These are phyloP conservation scores for Muschampia plurimacula DNA, from an alignment of 2,888 invertebrate genomes.

Conservation along the genomic window DNA sequence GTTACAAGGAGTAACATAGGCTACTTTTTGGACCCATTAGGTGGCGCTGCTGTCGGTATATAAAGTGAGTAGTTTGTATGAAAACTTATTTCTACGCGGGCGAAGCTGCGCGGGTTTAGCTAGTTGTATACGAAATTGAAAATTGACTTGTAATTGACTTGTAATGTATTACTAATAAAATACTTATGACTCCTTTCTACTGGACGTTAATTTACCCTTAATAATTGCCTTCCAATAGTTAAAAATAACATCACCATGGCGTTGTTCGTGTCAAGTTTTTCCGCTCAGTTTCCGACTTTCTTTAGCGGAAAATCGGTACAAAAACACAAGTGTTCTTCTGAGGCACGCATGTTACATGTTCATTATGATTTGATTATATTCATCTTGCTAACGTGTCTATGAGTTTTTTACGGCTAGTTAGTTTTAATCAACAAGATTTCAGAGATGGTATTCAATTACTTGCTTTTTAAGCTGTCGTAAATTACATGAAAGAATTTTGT, in stretches of 20 bases:
- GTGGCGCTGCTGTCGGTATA: too few relatives aligned
- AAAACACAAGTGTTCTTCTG: background rate
- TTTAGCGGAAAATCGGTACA: conserved; percentile 8
- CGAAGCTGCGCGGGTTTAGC: too few relatives aligned
- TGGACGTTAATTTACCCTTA: background rate
- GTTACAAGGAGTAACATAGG: too few relatives aligned
- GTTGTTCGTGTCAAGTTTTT: background rate
- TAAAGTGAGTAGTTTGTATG: too few relatives aligned
- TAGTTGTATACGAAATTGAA: too few relatives aligned
- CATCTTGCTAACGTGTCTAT: conserved; percentile 4
- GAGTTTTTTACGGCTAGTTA: conserved; percentile 9
- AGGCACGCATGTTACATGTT: background rate
- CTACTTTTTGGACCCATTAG: too few relatives aligned
- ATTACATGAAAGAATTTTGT: background rate
- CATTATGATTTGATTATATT: conserved; percentile 7
- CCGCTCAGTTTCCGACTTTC: conserved; percentile 4
- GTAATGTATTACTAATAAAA: too few relatives aligned
- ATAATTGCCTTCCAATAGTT: background rate
- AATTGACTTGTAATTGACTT: too few relatives aligned
- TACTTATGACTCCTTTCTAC: too few relatives aligned
- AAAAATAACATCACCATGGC: background rate
- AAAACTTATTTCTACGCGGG: too few relatives aligned
- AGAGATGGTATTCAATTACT: background rate
- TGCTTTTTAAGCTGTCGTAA: conserved; percentile 1
- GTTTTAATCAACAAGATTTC: background rate